Evolutionary conservation across 2,797 vertebrate species (phyloP).

Genomic region (Botia almorhae): DNA sequence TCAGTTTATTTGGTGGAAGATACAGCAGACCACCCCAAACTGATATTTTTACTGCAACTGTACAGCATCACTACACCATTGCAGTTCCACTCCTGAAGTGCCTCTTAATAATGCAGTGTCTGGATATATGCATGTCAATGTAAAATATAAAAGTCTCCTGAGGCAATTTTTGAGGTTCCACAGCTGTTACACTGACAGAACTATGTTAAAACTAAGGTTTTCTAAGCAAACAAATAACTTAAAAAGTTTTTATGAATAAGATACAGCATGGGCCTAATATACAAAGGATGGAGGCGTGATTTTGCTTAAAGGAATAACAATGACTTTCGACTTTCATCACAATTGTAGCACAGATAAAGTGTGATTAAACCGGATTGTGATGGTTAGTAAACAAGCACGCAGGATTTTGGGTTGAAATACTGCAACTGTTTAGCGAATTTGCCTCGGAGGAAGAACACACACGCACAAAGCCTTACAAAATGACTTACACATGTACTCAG

Average conservation of each 20-base stretch:
- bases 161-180: too few relatives aligned
- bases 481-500: slow-evolving; percentile 4
- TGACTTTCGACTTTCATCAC: not conserved
- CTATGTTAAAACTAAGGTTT: too few relatives aligned
- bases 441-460: not conserved
- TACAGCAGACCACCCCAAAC: too few relatives aligned
- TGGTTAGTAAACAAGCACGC: not conserved
- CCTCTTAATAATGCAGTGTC: too few relatives aligned
- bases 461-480: slow-evolving; percentile 24
- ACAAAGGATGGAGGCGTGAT: not conserved
- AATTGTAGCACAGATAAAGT: not conserved
- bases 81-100: too few relatives aligned
- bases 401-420: not conserved
- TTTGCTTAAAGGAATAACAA: not conserved
- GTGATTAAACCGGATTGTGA: not conserved
- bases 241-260: not conserved
- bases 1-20: too few relatives aligned
- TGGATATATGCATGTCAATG: too few relatives aligned
- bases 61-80: too few relatives aligned
- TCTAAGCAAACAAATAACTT: too few relatives aligned
- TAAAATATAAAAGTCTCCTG: too few relatives aligned
- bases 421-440: not conserved
- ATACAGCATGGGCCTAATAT: not conserved
- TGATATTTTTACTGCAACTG: too few relatives aligned
- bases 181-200: too few relatives aligned